These are phyloP conservation scores for Muscicapa comitata DNA, from an alignment of 2,797 vertebrate species.

Conservation along the genomic window DNA sequence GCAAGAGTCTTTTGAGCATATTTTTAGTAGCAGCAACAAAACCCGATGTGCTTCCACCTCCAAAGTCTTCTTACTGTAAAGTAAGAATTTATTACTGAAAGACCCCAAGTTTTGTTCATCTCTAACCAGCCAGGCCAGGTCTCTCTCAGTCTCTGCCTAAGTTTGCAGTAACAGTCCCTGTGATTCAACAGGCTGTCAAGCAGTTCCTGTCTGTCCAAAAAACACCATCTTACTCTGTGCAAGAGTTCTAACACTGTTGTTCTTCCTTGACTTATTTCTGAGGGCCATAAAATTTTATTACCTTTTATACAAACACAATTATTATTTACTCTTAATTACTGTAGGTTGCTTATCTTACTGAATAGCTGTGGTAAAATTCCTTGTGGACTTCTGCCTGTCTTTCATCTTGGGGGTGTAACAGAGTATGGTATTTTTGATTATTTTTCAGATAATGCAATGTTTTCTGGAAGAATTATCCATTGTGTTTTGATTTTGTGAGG, in stretches of 20 bases:
- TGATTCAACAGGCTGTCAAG: background rate
- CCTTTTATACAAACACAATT: background rate
- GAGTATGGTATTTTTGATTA: background rate
- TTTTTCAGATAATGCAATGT: background rate
- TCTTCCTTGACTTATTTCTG: background rate
- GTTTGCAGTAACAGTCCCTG: background rate
- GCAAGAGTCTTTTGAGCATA: background rate
- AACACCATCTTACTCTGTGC: background rate
- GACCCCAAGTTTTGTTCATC: background rate
- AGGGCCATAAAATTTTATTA: background rate
- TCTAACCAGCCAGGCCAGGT: background rate
- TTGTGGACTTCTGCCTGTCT: background rate
- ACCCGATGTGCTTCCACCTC: background rate
- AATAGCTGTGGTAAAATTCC: background rate
- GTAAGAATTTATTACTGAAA: background rate
- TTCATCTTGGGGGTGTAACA: background rate
- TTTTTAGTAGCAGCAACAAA: slow-evolving; percentile 7
- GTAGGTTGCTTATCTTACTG: background rate
- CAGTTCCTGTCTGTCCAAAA: background rate
- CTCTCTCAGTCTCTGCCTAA: fast-evolving
- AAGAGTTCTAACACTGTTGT: background rate
- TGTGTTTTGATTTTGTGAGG: background rate
- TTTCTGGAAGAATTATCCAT: background rate
- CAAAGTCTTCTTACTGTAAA: background rate
- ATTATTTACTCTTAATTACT: background rate